Evolutionary conservation across 2,888 invertebrate genomes (phyloP), one percentile per base, ranked within the genome.

Genomic region (Caenorhabditis sulstoni): DNA sequence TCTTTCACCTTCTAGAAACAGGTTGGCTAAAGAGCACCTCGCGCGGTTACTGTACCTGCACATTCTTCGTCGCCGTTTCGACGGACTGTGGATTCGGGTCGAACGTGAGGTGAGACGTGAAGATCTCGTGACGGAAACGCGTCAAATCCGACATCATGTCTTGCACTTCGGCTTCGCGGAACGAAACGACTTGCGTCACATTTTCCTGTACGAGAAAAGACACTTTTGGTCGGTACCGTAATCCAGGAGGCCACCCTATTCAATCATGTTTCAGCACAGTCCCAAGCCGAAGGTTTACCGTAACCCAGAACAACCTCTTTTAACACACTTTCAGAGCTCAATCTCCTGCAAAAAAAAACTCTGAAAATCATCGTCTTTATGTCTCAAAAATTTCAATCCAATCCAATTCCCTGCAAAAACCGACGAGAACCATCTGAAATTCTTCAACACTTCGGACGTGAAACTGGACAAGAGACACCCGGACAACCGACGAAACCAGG

Each of bases 51-150:
- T 23, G 20, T 44, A 83, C 85, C 82, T 85, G 65, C 14, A 85
- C 77, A 53, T 81, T 81, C 18, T 80, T 82, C 9, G 81, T 65
- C 1, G 84, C 84, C 12, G 61, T 61, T 22, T 75, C 66, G 18
- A 84, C 74, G 0, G 80, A 79, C 16, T 83, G 78, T 3, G 77
- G 73, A 65, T 75, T 78, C 23, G 84, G 78, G 49, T 82, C 73
- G 62, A 85, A 79, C 0, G 71, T 78, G 37, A 85, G 71, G 53
- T 84, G 82, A 2, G 81, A 74, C 20, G 76, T 73, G 77, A 80
- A 84, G 53, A 85, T 80, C 49, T 80, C 73, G 22, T 75, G 65
- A 50, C 77, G 67, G 79, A 84, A 85, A 14, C 59, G 22, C 22
- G 57, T 62, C 66, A 84, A 64, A 47, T 84, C 81, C 5, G 62